Base-by-base conservation (phyloP, 2,888 invertebrate genomes). In the Andricus curvator region DNA sequence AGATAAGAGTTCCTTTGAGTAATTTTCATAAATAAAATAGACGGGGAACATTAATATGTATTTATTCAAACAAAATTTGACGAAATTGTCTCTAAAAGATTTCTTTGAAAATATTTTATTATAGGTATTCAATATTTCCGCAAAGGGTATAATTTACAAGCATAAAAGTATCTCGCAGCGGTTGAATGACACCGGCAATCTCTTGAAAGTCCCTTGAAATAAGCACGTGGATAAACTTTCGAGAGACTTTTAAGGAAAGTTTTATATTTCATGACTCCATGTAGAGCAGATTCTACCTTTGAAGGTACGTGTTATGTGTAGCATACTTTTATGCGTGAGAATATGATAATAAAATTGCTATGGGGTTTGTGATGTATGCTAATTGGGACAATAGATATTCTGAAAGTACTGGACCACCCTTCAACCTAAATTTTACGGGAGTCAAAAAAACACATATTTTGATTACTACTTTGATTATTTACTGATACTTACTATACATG, bases 201-300 rank as follows among this genome's bases (percentile, higher is more conserved):
- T 25, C 62, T 25, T 62, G 62, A 25, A 62, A 62, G 25, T 62
- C 62, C 62, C 62, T 62, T 62, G 62, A 15, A 62, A 62, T 62
- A 62, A 62, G 62, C 25, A 62, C 62, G 62, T 62, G 25, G 62
- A 22, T 25, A 62, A 62, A 62, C 62, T 62, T 29, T 62, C 62
- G 62, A 62, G 25, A 62, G 25, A 25, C 25, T 25, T 62, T 25
- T 62, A 25, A 62, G 62, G 25, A 62, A 62, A 15, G 25, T 62
- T 62, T 62, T 25, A 62, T 29, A 56, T 56, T 56, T 56, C n/a
- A 56, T 56, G 56, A 56, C 56, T 25, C 25, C 25, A 62, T 62
- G 13, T 2, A 56, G 56, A 56, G 62, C 62, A 15, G 25, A 22
- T 62, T 62, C 13, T 62, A 25, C 62, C 62, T 62, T 62, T 29